phyloP scores from a whole-genome alignment of 2,888 invertebrate genomes.

The Netelia inedita region DNA sequence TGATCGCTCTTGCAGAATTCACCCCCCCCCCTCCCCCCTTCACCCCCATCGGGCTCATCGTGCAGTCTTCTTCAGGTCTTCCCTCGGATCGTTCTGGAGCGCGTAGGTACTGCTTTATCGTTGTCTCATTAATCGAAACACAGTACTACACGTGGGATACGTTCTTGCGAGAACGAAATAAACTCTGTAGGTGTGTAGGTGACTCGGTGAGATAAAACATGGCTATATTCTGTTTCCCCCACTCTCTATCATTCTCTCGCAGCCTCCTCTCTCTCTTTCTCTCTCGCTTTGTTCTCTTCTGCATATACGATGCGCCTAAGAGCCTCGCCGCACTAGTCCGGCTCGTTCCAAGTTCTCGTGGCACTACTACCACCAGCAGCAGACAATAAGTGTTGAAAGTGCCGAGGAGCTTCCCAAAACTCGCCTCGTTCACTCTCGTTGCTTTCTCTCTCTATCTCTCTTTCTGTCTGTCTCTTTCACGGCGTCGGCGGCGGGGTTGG shows the following conservation, averaged over 20 bases:
- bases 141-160: constrained; percentile 76
- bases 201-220: constrained; percentile 65
- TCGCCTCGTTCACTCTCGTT: neutral
- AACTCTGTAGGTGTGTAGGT: constrained; percentile 65
- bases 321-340: neutral
- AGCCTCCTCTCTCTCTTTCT: constrained; percentile 17
- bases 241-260: neutral
- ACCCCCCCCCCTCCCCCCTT: too few relatives aligned
- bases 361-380: neutral
- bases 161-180: constrained; percentile 74
- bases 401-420: constrained; percentile 3
- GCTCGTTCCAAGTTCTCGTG: neutral
- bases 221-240: constrained; percentile 16
- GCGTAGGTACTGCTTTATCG: constrained; percentile 71
- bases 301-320: neutral
- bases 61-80: neutral
- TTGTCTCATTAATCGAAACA: constrained; percentile 78
- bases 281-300: neutral
- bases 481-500: neutral
- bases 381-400: constrained; percentile 38
- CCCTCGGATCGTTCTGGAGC: neutral
- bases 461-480: neutral
- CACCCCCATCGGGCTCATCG: too few relatives aligned
- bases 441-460: neutral
- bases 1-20: too few relatives aligned